Conservation (phyloP, 2,113 vertebrate species). For the Aphyosemion australe region DNA sequence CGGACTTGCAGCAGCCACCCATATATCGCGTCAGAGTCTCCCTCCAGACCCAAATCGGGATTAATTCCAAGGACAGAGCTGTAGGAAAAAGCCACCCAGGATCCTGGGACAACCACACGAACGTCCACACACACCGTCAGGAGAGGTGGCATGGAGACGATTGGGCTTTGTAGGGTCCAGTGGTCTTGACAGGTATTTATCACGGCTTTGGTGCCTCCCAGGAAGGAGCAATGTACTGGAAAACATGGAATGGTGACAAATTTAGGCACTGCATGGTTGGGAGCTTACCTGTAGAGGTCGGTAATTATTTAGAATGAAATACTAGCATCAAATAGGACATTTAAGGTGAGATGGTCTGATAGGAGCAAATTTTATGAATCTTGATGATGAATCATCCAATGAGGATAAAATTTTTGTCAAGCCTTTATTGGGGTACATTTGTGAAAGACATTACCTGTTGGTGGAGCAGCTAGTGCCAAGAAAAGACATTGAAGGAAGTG, state of each 20-base stretch:
- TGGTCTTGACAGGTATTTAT: conserved; percentile 69
- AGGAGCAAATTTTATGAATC: too few relatives aligned
- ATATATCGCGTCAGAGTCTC: conserved; percentile 65
- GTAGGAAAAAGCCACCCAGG: conserved; percentile 80
- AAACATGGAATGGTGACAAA: not conserved
- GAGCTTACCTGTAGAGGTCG: not conserved
- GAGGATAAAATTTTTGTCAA: not conserved
- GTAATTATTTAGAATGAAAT: not conserved
- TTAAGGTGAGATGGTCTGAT: too few relatives aligned
- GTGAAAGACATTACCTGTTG: conserved; percentile 37
- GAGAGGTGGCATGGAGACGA: conserved; percentile 49
- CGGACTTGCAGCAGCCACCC: conserved; percentile 74
- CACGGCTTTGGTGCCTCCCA: conserved; percentile 74
- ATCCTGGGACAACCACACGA: conserved; percentile 59
- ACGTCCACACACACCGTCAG: conserved; percentile 77
- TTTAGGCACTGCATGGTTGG: too few relatives aligned
- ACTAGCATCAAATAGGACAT: too few relatives aligned
- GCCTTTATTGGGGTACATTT: not conserved
- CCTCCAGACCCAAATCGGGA: conserved; percentile 74
- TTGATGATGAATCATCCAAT: too few relatives aligned
- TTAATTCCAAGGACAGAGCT: conserved; percentile 29
- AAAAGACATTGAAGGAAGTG: conserved; percentile 10
- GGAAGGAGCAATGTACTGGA: conserved; percentile 59
- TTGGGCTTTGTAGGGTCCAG: conserved; percentile 72
- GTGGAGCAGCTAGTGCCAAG: conserved; percentile 14